A percentile compares a stretch with the other conserved stretches of the same genome.
Evolutionary conservation across 2,888 invertebrate genomes (phyloP).

Genomic region (Apeira syringaria): DNA sequence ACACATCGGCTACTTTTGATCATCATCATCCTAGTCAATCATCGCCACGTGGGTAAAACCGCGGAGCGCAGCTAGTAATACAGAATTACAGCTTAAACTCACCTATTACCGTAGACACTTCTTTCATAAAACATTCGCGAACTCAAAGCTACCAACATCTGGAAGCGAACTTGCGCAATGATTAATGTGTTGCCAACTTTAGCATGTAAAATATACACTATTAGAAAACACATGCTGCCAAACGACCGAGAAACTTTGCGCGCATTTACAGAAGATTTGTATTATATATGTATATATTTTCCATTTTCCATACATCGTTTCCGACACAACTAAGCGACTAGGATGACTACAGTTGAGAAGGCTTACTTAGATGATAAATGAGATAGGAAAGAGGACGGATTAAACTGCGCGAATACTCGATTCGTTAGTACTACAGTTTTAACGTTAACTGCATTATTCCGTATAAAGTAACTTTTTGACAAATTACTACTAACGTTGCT

Average conservation of each 20-base stretch:
- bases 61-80: no score
- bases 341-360: neutral
- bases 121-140: slow-evolving; percentile 19
- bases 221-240: slow-evolving; percentile 38
- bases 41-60: no score
- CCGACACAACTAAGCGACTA: neutral
- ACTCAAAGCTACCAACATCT: slow-evolving; percentile 39
- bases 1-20: no score
- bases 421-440: no score
- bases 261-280: slow-evolving; percentile 19
- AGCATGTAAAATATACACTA: slow-evolving; percentile 41
- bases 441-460: no score
- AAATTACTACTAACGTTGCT: no score
- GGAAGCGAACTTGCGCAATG: slow-evolving; percentile 46
- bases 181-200: slow-evolving; percentile 55
- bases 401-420: no score
- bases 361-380: no score
- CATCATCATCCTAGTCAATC: no score
- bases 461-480: no score
- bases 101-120: neutral
- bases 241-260: slow-evolving; percentile 20
- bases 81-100: no score
- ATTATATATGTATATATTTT: slow-evolving; percentile 8
- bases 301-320: slow-evolving; percentile 1
- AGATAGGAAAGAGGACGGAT: no score